Evolutionary conservation across 2,888 invertebrate genomes (phyloP), one percentile per base, ranked within the genome.

Genomic region (Rotaria magnacalcarata): DNA sequence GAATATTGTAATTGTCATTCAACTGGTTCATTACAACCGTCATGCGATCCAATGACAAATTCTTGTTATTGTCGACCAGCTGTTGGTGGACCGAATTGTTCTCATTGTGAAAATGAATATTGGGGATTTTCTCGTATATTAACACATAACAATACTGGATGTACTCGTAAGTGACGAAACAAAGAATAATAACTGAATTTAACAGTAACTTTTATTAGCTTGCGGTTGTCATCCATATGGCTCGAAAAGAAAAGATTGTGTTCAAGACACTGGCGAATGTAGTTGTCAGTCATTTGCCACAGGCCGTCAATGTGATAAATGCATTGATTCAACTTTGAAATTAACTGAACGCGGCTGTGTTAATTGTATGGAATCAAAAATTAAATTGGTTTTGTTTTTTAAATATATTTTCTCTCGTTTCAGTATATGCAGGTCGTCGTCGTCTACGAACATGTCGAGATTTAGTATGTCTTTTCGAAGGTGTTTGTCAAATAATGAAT

Each of bases 31-130:
- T 47, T 47, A 47, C 43, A 43, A 43, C 2, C n/a, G 16, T 47
- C 80, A 14, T 80, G 80, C 19, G 80, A 80, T 80, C 80, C 80
- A 47, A 24, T 47, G 14, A 80, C 43, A 47, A 14, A 24, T 80
- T 21, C 47, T 24, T 80, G 80, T 80, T 80, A 80, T 16, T 80
- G 80, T 80, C 43, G 47, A n/a, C 80, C 80, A 47, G 80, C 80
- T n/a, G 80, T 80, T 10, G 80, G 80, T 47, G 80, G 80, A 47
- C 47, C 80, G 4, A 80, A 24, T 47, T 80, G 80, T 47, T 80
- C 80, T n/a, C 43, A 80, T 80, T 80, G 80, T 80, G 80, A 80
- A 80, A 80, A 80, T 47, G 47, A 80, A 47, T 80, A 80, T 47
- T 80, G 80, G 80, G 80, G 80, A 80, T 80, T 47, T 80, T 80